Conservation (phyloP, 2,113 vertebrate species). For the Phaethon lepturus region DNA sequence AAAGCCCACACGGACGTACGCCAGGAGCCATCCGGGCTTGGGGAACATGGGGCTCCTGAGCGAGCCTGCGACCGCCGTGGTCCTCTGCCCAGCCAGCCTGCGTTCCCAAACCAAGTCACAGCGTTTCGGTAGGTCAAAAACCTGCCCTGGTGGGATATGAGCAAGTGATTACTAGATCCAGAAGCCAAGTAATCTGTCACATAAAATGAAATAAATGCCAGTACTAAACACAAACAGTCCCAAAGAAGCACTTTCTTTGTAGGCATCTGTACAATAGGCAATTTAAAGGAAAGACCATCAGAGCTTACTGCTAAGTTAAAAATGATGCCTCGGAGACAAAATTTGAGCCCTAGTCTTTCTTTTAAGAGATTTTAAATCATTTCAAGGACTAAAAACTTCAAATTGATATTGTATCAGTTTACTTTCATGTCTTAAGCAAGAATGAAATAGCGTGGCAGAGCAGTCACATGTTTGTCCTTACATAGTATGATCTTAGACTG, state of each 20-base stretch:
- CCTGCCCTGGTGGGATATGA: not conserved
- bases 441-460: not conserved
- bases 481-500: not conserved
- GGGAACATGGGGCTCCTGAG: not conserved
- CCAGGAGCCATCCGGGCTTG: not conserved
- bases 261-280: slow-evolving; percentile 37
- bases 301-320: slow-evolving; percentile 26
- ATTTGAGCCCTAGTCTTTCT: not conserved
- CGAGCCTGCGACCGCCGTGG: rapidly evolving
- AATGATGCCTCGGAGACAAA: slow-evolving; percentile 30
- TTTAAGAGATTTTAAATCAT: slow-evolving; percentile 49
- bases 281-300: slow-evolving; percentile 53
- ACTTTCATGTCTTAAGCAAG: slow-evolving; percentile 14
- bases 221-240: slow-evolving; percentile 41
- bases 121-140: not conserved
- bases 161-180: not conserved
- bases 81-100: not conserved
- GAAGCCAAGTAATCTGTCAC: slow-evolving; percentile 41
- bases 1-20: rapidly evolving
- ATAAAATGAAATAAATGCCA: slow-evolving; percentile 9
- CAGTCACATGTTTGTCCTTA: not conserved
- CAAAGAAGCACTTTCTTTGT: slow-evolving; percentile 42
- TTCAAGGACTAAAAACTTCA: slow-evolving; percentile 19
- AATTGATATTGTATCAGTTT: slow-evolving; percentile 6
- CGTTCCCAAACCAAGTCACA: not conserved